Base-by-base conservation (phyloP, 2,113 vertebrate genomes). In the Polypterus bichir region DNA sequence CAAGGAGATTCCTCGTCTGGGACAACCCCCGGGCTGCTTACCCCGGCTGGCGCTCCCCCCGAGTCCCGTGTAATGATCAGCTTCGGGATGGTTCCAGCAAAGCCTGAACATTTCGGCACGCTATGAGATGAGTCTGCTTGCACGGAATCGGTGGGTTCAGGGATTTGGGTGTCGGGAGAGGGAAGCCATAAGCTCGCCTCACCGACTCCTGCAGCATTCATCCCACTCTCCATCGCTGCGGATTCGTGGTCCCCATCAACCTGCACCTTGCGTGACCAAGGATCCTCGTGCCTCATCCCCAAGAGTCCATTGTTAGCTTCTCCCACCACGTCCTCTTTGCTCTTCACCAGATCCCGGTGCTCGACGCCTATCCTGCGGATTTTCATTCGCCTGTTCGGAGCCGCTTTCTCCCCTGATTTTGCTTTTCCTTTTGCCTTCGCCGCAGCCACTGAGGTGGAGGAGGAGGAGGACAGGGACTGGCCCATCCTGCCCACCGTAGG, bases 41-140 rank as follows among this genome's bases (percentile, higher is more conserved):
- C 54, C 1, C 60, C 59, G 3, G 61, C 27, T 47, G 62, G 10
- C 3, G 62, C 46, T 8, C 59, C 70, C n/a, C 78, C 82, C 2
- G 80, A 68, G 57, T 87, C 86, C 59, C 78, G 79, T 48, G 91
- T 94, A 48, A 94, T 82, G 64, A 94, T 88, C 9, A 94, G 86
- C 65, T 78, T 86, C 7, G 91, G 91, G 27, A 94, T 91, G 8
- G 83, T 76, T 9, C 85, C 81, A 6, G 69, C 65, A 62, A 68
- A 80, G 47, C 71, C 48, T 3, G 64, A 70, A 58, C 72, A 74
- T 9, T 59, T 62, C 10, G 63, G 11, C 3, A 65, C 59, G 47
- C 2, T 44, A 27, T 3, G 5, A 9, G 6, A 45, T 44, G 4
- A 7, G 4, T 57, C 56, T 44, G 9, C 49, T 48, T 64, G 44